phyloP scores from a whole-genome alignment of 2,888 invertebrate genomes.

The Axea sp. region DNA sequence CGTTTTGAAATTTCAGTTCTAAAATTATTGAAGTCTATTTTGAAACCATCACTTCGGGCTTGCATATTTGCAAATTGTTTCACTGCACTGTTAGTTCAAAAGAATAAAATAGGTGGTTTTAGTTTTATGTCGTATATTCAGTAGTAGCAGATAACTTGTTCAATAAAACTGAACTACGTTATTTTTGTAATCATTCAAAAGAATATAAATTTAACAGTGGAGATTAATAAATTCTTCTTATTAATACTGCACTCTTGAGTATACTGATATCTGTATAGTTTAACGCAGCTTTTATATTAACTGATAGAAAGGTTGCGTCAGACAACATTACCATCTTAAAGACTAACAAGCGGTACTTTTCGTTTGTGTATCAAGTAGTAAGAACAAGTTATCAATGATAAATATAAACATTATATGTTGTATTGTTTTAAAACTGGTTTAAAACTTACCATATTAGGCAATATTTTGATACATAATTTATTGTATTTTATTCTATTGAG shows the following conservation, averaged over 20 bases:
- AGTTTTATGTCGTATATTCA: too few relatives aligned
- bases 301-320: conserved; percentile 75
- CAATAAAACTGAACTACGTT: too few relatives aligned
- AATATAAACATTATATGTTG: conserved; percentile 15
- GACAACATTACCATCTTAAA: conserved; percentile 64
- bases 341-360: conserved; percentile 36
- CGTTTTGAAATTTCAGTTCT: conserved; percentile 79
- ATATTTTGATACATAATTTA: too few relatives aligned
- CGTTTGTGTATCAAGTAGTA: conserved; percentile 36
- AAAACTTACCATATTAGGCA: too few relatives aligned
- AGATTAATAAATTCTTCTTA: too few relatives aligned
- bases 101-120: too few relatives aligned
- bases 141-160: too few relatives aligned
- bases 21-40: conserved; percentile 80
- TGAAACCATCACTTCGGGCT: conserved; percentile 58
- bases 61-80: conserved; percentile 16
- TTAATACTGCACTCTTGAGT: conserved; percentile 54
- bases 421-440: conserved; percentile 20
- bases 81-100: conserved; percentile 30
- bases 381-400: conserved; percentile 19
- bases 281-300: conserved; percentile 73
- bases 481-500: too few relatives aligned
- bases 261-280: conserved; percentile 68
- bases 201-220: too few relatives aligned
- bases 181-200: neutral